phyloP scores from a whole-genome alignment of 2,888 invertebrate genomes.

The Acanthosepion pharaonis region DNA sequence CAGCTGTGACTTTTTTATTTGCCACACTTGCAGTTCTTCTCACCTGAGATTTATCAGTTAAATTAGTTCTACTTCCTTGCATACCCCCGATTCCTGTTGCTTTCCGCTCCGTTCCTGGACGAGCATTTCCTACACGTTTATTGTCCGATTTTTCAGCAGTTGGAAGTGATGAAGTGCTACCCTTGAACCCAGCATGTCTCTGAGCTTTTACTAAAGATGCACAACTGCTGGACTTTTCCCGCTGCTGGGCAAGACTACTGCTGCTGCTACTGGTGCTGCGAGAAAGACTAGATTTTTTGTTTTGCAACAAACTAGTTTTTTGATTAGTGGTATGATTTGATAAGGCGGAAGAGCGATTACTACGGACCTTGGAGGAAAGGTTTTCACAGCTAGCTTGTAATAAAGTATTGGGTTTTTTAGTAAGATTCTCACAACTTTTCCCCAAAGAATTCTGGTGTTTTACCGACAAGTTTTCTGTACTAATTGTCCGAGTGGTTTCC shows the following conservation, averaged over 20 bases:
- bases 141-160: slow-evolving; percentile 20
- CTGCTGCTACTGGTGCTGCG: background rate
- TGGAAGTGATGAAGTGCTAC: slow-evolving; percentile 1
- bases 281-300: slow-evolving; percentile 34
- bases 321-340: background rate
- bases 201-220: background rate
- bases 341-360: background rate
- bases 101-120: background rate
- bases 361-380: background rate
- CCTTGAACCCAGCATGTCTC: background rate
- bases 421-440: slow-evolving; percentile 38
- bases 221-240: slow-evolving; percentile 34
- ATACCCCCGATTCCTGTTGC: background rate
- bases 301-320: slow-evolving; percentile 6
- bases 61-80: background rate
- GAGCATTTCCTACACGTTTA: background rate
- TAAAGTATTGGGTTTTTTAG: background rate
- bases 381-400: slow-evolving; percentile 46
- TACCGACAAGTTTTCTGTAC: slow-evolving; percentile 14
- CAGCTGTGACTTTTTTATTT: slow-evolving; percentile 5
- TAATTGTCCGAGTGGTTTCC: background rate
- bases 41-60: background rate
- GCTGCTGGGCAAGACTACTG: background rate
- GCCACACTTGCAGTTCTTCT: background rate
- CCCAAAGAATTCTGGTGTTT: background rate